These are phyloP conservation scores for Melipona bicolor DNA, from an alignment of 2,888 invertebrate species.

Conservation along the genomic window DNA sequence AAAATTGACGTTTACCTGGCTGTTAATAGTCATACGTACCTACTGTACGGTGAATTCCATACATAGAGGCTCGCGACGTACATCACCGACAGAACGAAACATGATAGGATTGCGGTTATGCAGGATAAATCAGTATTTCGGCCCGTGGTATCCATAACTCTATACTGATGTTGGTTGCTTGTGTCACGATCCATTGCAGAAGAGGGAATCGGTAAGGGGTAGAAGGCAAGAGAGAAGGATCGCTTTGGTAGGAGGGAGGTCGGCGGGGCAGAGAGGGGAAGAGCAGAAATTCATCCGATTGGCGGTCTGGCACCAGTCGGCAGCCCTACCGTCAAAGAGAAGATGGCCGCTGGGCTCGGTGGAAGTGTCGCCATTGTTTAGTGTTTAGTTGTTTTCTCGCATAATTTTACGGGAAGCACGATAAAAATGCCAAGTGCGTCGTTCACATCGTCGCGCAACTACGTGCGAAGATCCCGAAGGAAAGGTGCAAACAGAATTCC, in stretches of 20 bases:
- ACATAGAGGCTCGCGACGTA: conserved; percentile 96
- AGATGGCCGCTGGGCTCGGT: conserved; percentile 93
- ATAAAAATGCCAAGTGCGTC: conserved; percentile 97
- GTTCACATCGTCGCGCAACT: conserved; percentile 96
- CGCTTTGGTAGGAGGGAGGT: conserved; percentile 42
- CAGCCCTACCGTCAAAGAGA: conserved; percentile 87
- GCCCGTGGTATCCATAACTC: conserved; percentile 79
- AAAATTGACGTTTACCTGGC: conserved; percentile 52
- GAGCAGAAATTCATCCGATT: conserved; percentile 71
- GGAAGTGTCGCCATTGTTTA: conserved; percentile 94
- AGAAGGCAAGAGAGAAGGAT: conserved; percentile 49
- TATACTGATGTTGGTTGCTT: conserved; percentile 79
- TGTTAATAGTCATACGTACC: conserved; percentile 85
- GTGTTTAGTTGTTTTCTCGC: conserved; percentile 82
- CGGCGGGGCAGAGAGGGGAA: conserved; percentile 53
- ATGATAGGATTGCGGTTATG: conserved; percentile 88
- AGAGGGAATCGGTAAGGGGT: conserved; percentile 66
- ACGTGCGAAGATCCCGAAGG: conserved; percentile 95
- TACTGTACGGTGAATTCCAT: conserved; percentile 91
- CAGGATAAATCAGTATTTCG: conserved; percentile 84
- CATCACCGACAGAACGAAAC: conserved; percentile 90
- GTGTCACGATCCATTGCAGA: conserved; percentile 73
- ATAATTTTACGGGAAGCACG: conserved; percentile 60
- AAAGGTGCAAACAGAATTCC: conserved; percentile 95
- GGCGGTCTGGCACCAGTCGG: conserved; percentile 77